Conservation (phyloP, 2,797 vertebrate genomes). For the Spheniscus humboldti region DNA sequence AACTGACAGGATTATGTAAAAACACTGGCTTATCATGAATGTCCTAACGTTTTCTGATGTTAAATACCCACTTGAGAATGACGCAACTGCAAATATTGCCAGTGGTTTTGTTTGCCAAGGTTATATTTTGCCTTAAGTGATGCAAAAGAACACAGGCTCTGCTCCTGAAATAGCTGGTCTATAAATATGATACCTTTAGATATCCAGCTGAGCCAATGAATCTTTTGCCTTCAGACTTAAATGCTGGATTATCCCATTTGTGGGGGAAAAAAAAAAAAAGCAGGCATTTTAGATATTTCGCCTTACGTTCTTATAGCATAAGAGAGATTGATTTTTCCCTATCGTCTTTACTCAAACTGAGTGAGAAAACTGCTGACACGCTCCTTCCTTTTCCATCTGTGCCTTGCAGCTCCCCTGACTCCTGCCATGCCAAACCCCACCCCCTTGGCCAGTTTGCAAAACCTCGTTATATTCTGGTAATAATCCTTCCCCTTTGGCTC, state of each 20-base stretch:
- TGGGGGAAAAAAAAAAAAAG: not conserved
- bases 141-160: slow-evolving; percentile 59
- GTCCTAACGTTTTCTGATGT: slow-evolving; percentile 27
- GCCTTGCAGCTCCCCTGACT: not conserved
- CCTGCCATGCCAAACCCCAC: not conserved
- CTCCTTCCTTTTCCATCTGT: not conserved
- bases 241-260: slow-evolving; percentile 12
- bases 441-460: not conserved
- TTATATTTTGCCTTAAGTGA: slow-evolving; percentile 64
- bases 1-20: slow-evolving; percentile 53
- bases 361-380: not conserved
- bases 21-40: slow-evolving; percentile 26
- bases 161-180: slow-evolving; percentile 64
- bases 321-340: not conserved
- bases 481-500: not conserved
- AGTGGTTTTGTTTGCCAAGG: slow-evolving; percentile 64
- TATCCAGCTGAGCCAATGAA: slow-evolving; percentile 45
- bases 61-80: slow-evolving; percentile 56
- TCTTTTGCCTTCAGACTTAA: slow-evolving; percentile 35
- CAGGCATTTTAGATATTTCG: not conserved
- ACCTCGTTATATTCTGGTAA: not conserved
- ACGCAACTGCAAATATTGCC: slow-evolving; percentile 49
- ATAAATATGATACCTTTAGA: slow-evolving; percentile 67
- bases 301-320: not conserved
- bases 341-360: not conserved